Conservation (phyloP, 2,888 invertebrate genomes). For the Cheilosia grossa region DNA sequence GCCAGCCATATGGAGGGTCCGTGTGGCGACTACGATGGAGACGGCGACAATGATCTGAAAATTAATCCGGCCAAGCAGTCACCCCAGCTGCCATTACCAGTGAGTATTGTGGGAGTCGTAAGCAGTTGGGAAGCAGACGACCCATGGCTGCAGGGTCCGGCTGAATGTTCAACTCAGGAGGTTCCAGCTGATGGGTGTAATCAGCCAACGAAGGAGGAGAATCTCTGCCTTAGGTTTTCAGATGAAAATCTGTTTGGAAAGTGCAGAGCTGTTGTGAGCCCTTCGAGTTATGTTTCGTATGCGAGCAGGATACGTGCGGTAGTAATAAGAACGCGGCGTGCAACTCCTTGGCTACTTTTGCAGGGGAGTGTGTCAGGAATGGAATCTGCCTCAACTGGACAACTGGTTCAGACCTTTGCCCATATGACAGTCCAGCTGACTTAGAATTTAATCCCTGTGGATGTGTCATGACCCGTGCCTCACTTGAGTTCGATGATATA, state of each 20-base stretch:
- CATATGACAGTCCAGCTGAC: conserved; percentile 85
- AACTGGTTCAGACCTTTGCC: conserved; percentile 86
- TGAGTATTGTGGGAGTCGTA: conserved; percentile 78
- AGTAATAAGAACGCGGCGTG: conserved; percentile 86
- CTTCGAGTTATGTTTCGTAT: conserved; percentile 87
- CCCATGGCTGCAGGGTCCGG: conserved; percentile 83
- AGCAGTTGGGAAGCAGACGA: conserved; percentile 85
- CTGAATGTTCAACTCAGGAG: conserved; percentile 84
- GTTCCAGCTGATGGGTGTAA: conserved; percentile 84
- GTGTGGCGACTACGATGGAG: conserved; percentile 90
- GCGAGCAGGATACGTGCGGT: conserved; percentile 88
- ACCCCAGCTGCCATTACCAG: neutral
- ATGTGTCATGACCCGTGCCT: conserved; percentile 80
- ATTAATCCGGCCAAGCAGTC: conserved; percentile 83
- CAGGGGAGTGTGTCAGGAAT: conserved; percentile 87
- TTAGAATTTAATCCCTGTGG: conserved; percentile 81
- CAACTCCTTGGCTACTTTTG: conserved; percentile 88
- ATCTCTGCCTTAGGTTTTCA: conserved; percentile 88
- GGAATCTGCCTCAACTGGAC: conserved; percentile 91
- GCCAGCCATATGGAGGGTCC: conserved; percentile 90
- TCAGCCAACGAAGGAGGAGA: conserved; percentile 85
- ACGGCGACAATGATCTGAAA: conserved; percentile 85
- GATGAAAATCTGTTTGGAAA: conserved; percentile 85
- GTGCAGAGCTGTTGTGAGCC: conserved; percentile 90
- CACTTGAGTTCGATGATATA: conserved; percentile 76